These are phyloP conservation scores for Pontoporia blainvillei DNA, from an alignment of 2,113 vertebrate species.

Conservation along the genomic window DNA sequence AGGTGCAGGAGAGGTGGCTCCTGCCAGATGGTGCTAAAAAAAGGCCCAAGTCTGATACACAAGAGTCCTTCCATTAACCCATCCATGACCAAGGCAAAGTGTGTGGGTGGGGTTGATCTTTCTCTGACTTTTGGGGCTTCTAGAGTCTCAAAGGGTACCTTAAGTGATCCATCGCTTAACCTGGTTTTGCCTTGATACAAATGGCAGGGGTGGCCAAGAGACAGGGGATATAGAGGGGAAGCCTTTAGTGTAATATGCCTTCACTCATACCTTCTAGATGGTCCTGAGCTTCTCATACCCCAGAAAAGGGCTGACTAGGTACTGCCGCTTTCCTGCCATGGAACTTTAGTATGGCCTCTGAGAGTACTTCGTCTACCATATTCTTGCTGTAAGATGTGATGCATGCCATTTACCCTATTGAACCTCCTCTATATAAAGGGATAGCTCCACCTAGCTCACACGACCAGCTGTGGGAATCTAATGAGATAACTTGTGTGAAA, in stretches of 20 bases:
- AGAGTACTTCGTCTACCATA: neutral
- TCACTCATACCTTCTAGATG: neutral
- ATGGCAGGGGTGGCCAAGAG: neutral
- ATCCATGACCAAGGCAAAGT: neutral
- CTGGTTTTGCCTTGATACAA: neutral
- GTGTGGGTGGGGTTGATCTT: neutral
- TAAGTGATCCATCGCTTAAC: neutral
- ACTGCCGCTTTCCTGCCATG: neutral
- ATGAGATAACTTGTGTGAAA: neutral
- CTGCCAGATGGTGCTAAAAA: conserved; percentile 46
- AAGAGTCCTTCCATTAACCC: conserved; percentile 4
- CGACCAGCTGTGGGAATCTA: neutral
- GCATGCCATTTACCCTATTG: neutral
- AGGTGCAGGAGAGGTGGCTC: conserved; percentile 40
- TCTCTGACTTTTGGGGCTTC: neutral
- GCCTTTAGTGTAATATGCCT: neutral
- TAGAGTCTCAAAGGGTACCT: neutral
- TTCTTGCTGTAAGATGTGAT: neutral
- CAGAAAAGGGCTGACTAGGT: neutral
- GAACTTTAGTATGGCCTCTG: neutral
- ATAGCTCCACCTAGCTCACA: neutral
- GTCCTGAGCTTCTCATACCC: neutral
- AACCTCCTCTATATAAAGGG: neutral
- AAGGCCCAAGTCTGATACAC: neutral
- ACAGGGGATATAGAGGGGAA: neutral